Evolutionary conservation across 2,797 vertebrate genomes (phyloP), one percentile per base, ranked within the genome.

Genomic region (Loris lydekkerianus): DNA sequence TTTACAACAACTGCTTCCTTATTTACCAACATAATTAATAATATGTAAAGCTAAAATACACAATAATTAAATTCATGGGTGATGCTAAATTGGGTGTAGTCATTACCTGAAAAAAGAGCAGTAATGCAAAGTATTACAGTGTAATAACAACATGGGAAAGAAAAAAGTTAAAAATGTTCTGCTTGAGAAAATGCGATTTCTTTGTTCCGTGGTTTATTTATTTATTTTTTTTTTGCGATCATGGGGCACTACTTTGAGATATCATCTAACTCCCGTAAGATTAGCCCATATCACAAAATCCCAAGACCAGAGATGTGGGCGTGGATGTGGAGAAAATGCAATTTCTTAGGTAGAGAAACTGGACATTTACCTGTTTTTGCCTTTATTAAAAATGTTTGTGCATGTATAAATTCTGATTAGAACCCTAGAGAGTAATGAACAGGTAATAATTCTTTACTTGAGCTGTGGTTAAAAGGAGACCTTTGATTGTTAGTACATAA

Each of bases 51-150:
- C 23, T 61, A 90, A 65, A 69, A 82, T 61, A n/a, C 46, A 73
- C 11, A 73, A 43, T 92, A 86, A 94, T 94, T 95, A 83, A 92
- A 89, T 84, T 81, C 37, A 81, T 31, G n/a, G 21, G 20, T 23
- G 63, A 70, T 69, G 43, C 23, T 82, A 93, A 94, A 65, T 91
- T 75, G 20, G 29, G 37, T 63, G 37, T 46, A 65, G 23, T 86
- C 23, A 29, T 69, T 85, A 92, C 40, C 11, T 58, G 70, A 67
- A 73, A 29, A 84, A 88, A 75, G n/a, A 70, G 9, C 7, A 89
- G 1, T 65, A 86, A 77, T 4, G 82, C 9, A 27, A 15, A 34
- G 6, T 56, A 3, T 43, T 37, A 89, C 5, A 27, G 77, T 43
- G 27, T 40, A 11, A 75, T 15, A 85, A 46, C 88, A 85, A 78